Conservation (phyloP, 2,888 invertebrate genomes). For the Meloe dianella region DNA sequence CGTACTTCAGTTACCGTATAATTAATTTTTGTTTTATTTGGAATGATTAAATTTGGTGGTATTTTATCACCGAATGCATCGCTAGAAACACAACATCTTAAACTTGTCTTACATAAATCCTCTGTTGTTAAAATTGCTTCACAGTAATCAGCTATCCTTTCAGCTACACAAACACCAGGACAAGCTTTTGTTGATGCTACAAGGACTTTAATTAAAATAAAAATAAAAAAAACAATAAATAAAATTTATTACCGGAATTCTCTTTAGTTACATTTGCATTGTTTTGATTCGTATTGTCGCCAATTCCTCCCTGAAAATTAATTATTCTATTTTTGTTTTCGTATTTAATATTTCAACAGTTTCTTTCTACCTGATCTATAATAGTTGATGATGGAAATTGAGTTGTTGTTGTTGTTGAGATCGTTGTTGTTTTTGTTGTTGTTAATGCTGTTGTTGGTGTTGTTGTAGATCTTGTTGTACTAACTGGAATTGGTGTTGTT, state of each 20-base stretch:
- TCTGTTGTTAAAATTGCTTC: conserved; percentile 79
- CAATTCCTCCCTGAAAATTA: conserved; percentile 42
- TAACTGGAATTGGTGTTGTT: conserved; percentile 49
- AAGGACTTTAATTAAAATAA: conserved; percentile 18
- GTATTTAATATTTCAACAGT: background rate
- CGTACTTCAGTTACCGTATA: conserved; percentile 55
- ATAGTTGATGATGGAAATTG: conserved; percentile 34
- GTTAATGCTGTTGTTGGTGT: conserved; percentile 44
- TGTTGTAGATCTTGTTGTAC: conserved; percentile 40
- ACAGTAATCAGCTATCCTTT: conserved; percentile 82
- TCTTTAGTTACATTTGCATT: conserved; percentile 25
- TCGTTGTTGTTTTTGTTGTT: conserved; percentile 41
- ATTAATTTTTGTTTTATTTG: conserved; percentile 65
- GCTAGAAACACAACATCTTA: conserved; percentile 82
- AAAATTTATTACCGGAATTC: conserved; percentile 22
- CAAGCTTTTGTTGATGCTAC: conserved; percentile 61
- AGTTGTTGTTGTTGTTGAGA: conserved; percentile 19
- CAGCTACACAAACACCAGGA: conserved; percentile 83
- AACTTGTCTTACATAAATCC: conserved; percentile 75
- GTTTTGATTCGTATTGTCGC: conserved; percentile 32
- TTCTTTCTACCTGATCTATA: conserved; percentile 40
- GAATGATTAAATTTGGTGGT: conserved; percentile 76
- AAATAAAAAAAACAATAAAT: background rate
- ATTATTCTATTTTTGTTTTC: conserved; percentile 10
- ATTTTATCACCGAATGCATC: conserved; percentile 75